Base-by-base conservation (phyloP, 2,797 vertebrate species). In the Phrynocephalus forsythii region DNA sequence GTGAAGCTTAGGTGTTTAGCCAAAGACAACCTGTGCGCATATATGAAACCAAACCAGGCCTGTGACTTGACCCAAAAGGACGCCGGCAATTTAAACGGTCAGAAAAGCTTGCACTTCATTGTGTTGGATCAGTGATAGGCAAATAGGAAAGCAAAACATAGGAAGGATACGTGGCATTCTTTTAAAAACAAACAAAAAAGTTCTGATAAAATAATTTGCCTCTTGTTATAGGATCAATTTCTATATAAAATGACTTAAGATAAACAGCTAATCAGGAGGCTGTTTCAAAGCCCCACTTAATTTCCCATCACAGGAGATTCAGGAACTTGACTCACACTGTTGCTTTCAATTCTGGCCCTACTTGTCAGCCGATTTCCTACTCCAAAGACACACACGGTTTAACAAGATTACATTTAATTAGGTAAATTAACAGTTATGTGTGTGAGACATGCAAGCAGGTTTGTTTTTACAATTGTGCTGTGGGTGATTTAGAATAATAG, bases 371-470 rank as follows among this genome's bases (percentile, higher is more conserved):
- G 93, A 85, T 89, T 6, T 84, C 66, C 48, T 24, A 86, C 92
- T 86, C 93, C 89, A 82, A 94, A 93, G 86, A 90, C 94, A 93
- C 90, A 92, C 84, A 56, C 89, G 88, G 86, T 88, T 93, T 94
- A 95, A 94, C 91, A 93, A 92, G 94, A 94, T 95, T 95, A 93
- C 28, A 86, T 94, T 95, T 94, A 91, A 90, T 95, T 94, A 94
- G 90, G 85, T 93, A 91, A 92, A 92, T 92, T 92, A 92, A 88
- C 52, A 85, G 90, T 94, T 94, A 90, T 92, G 84, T 72, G 9
- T 66, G 79, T 85, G 88, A 77, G 28, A 44, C 83, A 89, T 82
- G 82, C 90, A 90, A 91, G 90, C 90, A 84, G 92, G 90, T 86
- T 86, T 87, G 91, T 95, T 94, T 94, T 90, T 87, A 79, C 75